A percentile compares a stretch with the other conserved stretches of the same genome.
phyloP scores from a whole-genome alignment of 2,113 vertebrate genomes.

The Todiramphus saurophagus region DNA sequence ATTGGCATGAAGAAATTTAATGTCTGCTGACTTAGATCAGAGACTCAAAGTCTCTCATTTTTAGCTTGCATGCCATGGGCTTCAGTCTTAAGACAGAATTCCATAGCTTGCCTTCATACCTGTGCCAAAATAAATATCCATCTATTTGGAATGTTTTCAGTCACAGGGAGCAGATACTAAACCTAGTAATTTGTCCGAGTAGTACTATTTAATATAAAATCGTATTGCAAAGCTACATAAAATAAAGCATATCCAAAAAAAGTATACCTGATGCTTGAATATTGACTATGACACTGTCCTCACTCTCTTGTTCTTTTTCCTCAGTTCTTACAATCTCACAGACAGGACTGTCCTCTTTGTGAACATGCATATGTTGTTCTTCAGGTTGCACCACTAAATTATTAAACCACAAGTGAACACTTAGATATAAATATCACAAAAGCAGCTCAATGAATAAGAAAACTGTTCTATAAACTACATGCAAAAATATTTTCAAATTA shows the following conservation, averaged over 20 bases:
- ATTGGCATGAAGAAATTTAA: neutral
- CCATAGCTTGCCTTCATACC: neutral
- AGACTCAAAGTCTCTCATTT: neutral
- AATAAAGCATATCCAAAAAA: neutral
- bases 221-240: neutral
- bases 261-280: conserved; percentile 74
- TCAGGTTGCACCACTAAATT: neutral
- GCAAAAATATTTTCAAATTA: neutral
- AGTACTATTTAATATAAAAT: neutral
- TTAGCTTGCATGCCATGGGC: neutral
- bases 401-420: neutral
- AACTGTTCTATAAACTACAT: neutral
- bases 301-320: conserved; percentile 3
- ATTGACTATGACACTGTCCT: conserved; percentile 16
- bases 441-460: neutral
- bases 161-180: neutral
- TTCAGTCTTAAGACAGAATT: neutral
- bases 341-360: conserved; percentile 35
- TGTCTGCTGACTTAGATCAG: neutral
- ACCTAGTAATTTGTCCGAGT: neutral
- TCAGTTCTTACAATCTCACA: neutral
- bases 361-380: neutral
- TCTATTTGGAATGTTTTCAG: neutral
- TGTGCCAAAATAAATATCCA: neutral
- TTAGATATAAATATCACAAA: neutral